Conservation (phyloP, 1,140 invertebrate genomes). For the Cherax quadricarinatus region DNA sequence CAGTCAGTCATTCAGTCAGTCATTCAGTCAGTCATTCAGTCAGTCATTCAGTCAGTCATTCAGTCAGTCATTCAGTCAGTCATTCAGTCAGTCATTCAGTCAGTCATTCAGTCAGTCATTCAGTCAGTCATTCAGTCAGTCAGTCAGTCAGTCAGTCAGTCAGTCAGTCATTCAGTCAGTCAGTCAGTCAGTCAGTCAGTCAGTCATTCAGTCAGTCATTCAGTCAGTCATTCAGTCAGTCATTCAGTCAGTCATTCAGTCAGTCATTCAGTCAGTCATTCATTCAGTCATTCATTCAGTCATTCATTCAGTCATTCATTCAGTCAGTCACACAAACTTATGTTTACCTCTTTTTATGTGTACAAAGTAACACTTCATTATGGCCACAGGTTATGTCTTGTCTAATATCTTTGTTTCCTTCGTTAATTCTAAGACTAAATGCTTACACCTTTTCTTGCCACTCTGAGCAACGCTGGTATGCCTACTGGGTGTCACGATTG, state of each 20-base stretch:
- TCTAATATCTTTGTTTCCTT: too few relatives aligned
- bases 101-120: conserved; percentile 10
- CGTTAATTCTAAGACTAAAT: too few relatives aligned
- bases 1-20: not conserved
- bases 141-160: conserved; percentile 16
- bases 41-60: conserved; percentile 17
- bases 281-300: conserved; percentile 38
- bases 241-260: conserved; percentile 31
- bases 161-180: not conserved
- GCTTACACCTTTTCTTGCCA: too few relatives aligned
- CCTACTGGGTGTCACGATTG: too few relatives aligned
- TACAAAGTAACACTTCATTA: too few relatives aligned
- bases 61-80: conserved; percentile 33
- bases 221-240: conserved; percentile 30
- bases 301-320: conserved; percentile 22
- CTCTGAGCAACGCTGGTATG: too few relatives aligned
- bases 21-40: conserved; percentile 20
- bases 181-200: conserved; percentile 39
- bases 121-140: conserved; percentile 9
- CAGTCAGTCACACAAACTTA: too few relatives aligned
- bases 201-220: conserved; percentile 21
- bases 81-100: conserved; percentile 22
- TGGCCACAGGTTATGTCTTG: too few relatives aligned
- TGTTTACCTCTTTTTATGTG: too few relatives aligned
- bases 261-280: conserved; percentile 40